A percentile compares a stretch with the other conserved stretches of the same genome.
phyloP scores from a whole-genome alignment of 2,888 invertebrate species.

The Cynaeus angustus region DNA sequence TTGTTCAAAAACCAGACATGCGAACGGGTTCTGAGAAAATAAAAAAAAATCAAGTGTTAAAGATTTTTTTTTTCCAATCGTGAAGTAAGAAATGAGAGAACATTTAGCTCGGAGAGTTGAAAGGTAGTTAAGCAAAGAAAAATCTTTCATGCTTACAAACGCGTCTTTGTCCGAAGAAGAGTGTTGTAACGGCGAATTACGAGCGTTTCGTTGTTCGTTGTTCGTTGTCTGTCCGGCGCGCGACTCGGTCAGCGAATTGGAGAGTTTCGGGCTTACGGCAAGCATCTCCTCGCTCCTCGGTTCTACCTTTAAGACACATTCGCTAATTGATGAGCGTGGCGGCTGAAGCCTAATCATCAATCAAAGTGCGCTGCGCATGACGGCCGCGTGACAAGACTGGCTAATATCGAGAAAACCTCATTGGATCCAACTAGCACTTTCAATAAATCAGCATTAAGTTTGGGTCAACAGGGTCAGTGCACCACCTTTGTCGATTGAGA shows the following conservation, averaged over 20 bases:
- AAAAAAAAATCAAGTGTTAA: too few species aligned
- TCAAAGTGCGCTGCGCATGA: slow-evolving; percentile 59
- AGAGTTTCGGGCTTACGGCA: slow-evolving; percentile 6
- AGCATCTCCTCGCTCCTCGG: slow-evolving; percentile 1
- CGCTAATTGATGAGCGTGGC: slow-evolving; percentile 57
- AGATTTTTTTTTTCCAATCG: too few species aligned
- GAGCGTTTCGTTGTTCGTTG: too few species aligned
- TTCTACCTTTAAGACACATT: slow-evolving; percentile 54
- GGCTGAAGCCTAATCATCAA: slow-evolving; percentile 58
- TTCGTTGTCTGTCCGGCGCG: neutral
- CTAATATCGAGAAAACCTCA: slow-evolving; percentile 57
- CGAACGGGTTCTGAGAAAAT: too few species aligned
- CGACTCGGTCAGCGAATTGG: slow-evolving; percentile 2
- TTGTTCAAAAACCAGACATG: too few species aligned
- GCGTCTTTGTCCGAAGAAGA: too few species aligned
- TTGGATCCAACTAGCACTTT: slow-evolving; percentile 59
- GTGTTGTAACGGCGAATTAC: too few species aligned
- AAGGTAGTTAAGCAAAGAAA: too few species aligned
- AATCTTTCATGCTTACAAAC: too few species aligned
- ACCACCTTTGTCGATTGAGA: slow-evolving; percentile 52
- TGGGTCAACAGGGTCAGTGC: slow-evolving; percentile 54
- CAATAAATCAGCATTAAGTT: slow-evolving; percentile 63
- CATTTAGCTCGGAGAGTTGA: too few species aligned
- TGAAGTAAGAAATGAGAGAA: too few species aligned
- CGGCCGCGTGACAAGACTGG: slow-evolving; percentile 58